These are phyloP conservation scores for Parasteatoda tepidariorum DNA, from an alignment of 1,140 invertebrate genomes.

Conservation along the genomic window DNA sequence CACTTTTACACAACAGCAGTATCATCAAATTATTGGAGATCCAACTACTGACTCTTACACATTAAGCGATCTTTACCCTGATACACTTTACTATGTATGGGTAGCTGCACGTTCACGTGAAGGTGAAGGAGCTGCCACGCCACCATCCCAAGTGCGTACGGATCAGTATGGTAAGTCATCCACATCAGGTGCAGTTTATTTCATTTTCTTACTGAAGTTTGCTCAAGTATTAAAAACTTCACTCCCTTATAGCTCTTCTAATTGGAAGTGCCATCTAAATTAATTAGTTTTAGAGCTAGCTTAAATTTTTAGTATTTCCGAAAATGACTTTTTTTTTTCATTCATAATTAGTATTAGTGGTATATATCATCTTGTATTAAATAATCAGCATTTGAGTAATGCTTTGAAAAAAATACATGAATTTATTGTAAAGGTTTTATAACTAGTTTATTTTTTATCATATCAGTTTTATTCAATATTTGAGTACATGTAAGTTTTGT, in stretches of 20 bases:
- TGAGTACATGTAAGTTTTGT: too few species aligned
- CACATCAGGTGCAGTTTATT: neutral
- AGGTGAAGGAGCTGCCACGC: slow-evolving; percentile 93
- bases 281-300: neutral
- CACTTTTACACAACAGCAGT: slow-evolving; percentile 83
- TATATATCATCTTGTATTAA: neutral
- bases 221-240: neutral
- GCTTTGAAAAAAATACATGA: neutral
- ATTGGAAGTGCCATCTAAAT: slow-evolving; percentile 31
- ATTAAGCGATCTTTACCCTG: slow-evolving; percentile 88
- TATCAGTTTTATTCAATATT: too few species aligned
- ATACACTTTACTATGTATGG: slow-evolving; percentile 96
- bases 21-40: slow-evolving; percentile 80
- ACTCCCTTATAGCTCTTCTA: slow-evolving; percentile 1
- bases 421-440: neutral
- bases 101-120: slow-evolving; percentile 89
- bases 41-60: slow-evolving; percentile 85
- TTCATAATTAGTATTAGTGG: neutral
- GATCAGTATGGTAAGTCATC: slow-evolving; percentile 93
- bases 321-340: neutral
- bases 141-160: slow-evolving; percentile 90
- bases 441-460: too few species aligned
- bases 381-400: slow-evolving; percentile 12
- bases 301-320: neutral
- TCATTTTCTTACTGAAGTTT: slow-evolving; percentile 7